phyloP scores from a whole-genome alignment of 1,140 invertebrate genomes.

The Heliconius himera region DNA sequence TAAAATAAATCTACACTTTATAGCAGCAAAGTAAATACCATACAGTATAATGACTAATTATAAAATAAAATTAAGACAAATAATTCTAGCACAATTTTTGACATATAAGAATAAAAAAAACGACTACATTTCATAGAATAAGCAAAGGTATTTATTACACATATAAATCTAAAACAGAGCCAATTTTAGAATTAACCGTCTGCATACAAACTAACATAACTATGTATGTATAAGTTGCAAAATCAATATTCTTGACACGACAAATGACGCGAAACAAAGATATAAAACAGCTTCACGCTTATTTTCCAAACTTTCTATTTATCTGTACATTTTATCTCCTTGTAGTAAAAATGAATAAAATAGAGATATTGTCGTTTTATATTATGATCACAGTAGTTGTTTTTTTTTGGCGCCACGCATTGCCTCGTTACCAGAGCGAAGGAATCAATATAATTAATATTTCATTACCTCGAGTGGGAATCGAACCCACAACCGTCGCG shows the following conservation, averaged over 20 bases:
- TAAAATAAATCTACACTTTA: no score
- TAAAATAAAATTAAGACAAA: background rate
- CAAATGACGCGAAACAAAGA: background rate
- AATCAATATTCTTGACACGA: slow-evolving; percentile 4
- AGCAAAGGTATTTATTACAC: background rate
- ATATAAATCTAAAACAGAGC: background rate
- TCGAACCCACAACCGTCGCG: no score
- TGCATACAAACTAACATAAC: background rate
- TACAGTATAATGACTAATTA: background rate
- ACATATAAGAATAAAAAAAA: background rate
- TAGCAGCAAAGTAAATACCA: no score
- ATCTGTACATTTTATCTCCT: background rate
- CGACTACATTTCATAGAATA: background rate
- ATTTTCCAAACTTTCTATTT: background rate
- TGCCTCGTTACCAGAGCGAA: no score
- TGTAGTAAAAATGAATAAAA: no score
- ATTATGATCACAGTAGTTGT: no score
- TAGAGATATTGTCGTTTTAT: no score
- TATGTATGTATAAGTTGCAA: background rate
- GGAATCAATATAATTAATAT: no score
- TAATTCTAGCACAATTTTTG: background rate
- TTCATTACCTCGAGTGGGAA: no score
- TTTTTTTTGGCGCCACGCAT: no score
- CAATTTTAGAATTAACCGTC: background rate
- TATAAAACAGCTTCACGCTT: background rate